A percentile compares a stretch with the other conserved stretches of the same genome.
Evolutionary conservation across 2,888 invertebrate species (phyloP).

Genomic region (Cremastobaeus sp.): DNA sequence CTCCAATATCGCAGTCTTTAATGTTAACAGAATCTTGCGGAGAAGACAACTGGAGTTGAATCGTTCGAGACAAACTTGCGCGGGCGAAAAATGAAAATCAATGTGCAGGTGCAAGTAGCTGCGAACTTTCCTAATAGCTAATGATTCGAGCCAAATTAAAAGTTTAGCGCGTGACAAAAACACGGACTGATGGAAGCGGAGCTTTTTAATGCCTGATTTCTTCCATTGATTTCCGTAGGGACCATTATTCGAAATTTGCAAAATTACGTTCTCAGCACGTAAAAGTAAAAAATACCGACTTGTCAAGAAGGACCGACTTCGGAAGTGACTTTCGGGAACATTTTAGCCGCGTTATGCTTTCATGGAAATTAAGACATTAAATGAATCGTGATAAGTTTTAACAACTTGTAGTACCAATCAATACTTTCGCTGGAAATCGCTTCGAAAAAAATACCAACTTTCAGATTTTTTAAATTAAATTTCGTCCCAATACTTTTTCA

Average conservation of each 20-base stretch:
- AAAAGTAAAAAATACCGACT: conserved; percentile 34
- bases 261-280: conserved; percentile 23
- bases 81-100: too few relatives aligned
- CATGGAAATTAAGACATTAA: conserved; percentile 16
- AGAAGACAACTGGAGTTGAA: too few relatives aligned
- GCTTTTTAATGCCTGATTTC: conserved; percentile 40
- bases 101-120: too few relatives aligned
- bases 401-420: not conserved
- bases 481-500: too few relatives aligned
- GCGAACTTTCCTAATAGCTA: conserved; percentile 6
- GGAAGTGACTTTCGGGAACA: too few relatives aligned
- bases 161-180: conserved; percentile 9
- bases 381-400: conserved; percentile 19
- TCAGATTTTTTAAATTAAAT: too few relatives aligned
- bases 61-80: too few relatives aligned
- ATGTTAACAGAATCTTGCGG: conserved; percentile 6
- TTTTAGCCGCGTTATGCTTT: conserved; percentile 15
- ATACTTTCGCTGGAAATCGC: too few relatives aligned
- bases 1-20: not conserved
- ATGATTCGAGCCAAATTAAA: conserved; percentile 21
- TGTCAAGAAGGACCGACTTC: conserved; percentile 2
- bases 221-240: conserved; percentile 29
- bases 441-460: too few relatives aligned
- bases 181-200: conserved; percentile 1
- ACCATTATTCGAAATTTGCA: conserved; percentile 31